phyloP scores from a whole-genome alignment of 2,113 vertebrate genomes.

The Suricata suricatta region DNA sequence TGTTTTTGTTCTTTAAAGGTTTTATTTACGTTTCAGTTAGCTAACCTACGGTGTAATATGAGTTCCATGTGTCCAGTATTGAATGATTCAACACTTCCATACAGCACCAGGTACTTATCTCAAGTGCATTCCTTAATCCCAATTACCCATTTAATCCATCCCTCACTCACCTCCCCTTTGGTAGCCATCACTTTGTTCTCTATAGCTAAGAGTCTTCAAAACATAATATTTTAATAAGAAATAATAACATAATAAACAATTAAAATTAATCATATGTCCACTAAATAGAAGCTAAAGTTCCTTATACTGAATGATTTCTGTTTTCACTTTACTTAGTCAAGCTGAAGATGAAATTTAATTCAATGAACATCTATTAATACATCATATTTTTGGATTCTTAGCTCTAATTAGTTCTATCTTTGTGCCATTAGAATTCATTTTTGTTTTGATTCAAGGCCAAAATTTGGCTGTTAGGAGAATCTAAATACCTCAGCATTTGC shows the following conservation, averaged over 20 bases:
- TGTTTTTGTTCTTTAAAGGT: not conserved
- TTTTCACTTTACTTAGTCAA: not conserved
- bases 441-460: not conserved
- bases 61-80: not conserved
- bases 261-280: not conserved
- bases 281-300: not conserved
- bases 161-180: not conserved
- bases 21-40: not conserved
- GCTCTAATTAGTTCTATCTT: not conserved
- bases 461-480: not conserved
- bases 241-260: not conserved
- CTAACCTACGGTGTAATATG: not conserved
- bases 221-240: not conserved
- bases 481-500: not conserved
- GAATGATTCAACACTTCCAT: not conserved
- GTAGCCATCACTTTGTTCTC: not conserved
- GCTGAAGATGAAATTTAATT: not conserved
- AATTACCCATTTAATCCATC: not conserved
- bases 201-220: not conserved
- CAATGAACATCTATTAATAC: not conserved
- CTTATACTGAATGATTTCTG: not conserved
- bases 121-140: not conserved
- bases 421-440: not conserved
- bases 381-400: not conserved
- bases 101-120: not conserved